Evolutionary conservation across 2,113 vertebrate genomes (phyloP), one percentile per base, ranked within the genome.

Genomic region (Bostrychus sinensis): DNA sequence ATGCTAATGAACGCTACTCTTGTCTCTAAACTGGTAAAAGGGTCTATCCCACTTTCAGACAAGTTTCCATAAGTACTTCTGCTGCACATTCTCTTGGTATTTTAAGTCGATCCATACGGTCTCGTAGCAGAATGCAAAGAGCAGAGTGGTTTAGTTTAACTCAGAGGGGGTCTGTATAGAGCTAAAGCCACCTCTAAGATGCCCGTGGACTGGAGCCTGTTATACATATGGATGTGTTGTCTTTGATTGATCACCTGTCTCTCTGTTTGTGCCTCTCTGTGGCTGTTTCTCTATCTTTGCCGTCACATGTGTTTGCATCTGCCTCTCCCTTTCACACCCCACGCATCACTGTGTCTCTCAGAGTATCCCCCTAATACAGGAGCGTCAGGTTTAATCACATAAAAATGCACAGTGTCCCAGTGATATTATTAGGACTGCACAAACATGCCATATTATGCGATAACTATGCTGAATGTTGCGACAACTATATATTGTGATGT

Each of bases 171-270:
- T 41, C 56, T 34, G n/a, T n/a, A 6, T 16, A 37, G 16, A 20
- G 23, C 48, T 63, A 10, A 56, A 38, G 16, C 11, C 26, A 36
- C 14, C 53, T 23, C 17, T 17, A 8, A 46, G 38, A 56, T 39
- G 26, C 64, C 37, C 8, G 6, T 37, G 41, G 66, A 51, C 3
- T 37, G 42, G 19, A 37, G 60, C 61, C 23, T 66, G 51, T 28
- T 25, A 71, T 71, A 64, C 66, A 69, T 67, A 56, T 57, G 32
- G 54, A 62, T 74, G 58, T 22, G 36, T 59, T 58, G 39, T 55
- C 4, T 60, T 58, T 79, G 70, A 85, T 69, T 65, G 67, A 83
- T 83, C 45, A 70, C 75, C 75, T 77, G 51, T 51, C 70, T 45
- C 22, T 20, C 57, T 63, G 51, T 68, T 54, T 61, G n/a, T 63